A percentile compares a stretch with the other conserved stretches of the same genome.
These are phyloP conservation scores for Probaryconus sp. DNA, from an alignment of 1,140 invertebrate species.

Conservation along the genomic window DNA sequence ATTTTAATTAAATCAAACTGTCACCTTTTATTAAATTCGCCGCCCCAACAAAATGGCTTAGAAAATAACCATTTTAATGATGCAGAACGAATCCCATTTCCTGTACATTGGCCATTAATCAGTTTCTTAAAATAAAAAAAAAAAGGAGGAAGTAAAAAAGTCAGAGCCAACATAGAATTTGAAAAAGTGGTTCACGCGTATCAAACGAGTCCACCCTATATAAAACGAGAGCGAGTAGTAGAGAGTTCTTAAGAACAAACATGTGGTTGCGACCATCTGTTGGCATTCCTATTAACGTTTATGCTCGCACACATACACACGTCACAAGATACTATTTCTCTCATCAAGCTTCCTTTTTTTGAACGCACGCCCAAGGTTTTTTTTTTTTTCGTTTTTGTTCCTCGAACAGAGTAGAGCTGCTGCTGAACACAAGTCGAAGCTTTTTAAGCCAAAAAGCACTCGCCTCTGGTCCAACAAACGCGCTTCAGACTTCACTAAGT, in stretches of 20 bases:
- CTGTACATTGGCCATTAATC: too few relatives aligned
- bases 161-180: slow-evolving; percentile 1
- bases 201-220: slow-evolving; percentile 46
- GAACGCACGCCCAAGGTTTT: too few relatives aligned
- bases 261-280: slow-evolving; percentile 75
- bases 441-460: slow-evolving; percentile 6
- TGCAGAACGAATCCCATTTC: too few relatives aligned
- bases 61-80: too few relatives aligned
- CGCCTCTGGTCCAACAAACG: neutral
- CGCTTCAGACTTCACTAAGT: neutral
- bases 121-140: too few relatives aligned
- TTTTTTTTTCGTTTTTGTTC: too few relatives aligned
- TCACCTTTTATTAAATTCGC: too few relatives aligned
- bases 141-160: too few relatives aligned
- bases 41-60: too few relatives aligned
- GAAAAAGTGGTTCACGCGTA: slow-evolving; percentile 29
- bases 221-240: slow-evolving; percentile 53
- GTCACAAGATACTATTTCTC: slow-evolving; percentile 5
- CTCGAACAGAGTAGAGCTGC: neutral
- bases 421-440: neutral
- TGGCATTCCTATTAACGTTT: slow-evolving; percentile 58
- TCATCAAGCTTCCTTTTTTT: slow-evolving; percentile 9
- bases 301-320: neutral
- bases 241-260: slow-evolving; percentile 68
- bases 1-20: too few relatives aligned